phyloP scores from a whole-genome alignment of 2,797 vertebrate genomes.

The Triplophysa bombifrons region DNA sequence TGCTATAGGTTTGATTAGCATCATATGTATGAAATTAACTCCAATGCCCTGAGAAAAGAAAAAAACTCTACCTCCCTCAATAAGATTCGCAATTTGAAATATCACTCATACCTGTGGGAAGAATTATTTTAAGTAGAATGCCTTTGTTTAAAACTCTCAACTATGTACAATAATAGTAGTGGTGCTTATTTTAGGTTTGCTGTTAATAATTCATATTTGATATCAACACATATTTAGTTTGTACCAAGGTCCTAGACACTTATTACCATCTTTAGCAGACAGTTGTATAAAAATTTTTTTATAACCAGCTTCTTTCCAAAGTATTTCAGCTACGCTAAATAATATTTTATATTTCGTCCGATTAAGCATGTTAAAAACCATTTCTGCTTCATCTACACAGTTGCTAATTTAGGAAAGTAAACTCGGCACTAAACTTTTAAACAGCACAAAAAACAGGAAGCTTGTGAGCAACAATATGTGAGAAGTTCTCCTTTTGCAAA shows the following conservation, averaged over 20 bases:
- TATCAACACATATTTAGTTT: neutral
- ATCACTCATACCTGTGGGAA: neutral
- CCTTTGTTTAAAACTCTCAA: neutral
- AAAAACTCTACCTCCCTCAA: neutral
- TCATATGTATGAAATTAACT: neutral
- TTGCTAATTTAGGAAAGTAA: slow-evolving; percentile 33
- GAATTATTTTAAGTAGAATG: neutral
- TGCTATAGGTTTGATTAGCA: neutral
- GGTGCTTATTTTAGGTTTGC: neutral
- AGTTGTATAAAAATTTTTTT: too few relatives aligned
- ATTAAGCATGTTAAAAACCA: neutral
- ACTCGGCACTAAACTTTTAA: slow-evolving; percentile 5
- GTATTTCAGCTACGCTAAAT: neutral
- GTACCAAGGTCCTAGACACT: neutral
- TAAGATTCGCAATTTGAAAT: neutral
- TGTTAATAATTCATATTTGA: neutral
- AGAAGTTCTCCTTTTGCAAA: slow-evolving; percentile 26
- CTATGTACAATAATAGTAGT: neutral
- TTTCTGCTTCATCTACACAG: neutral
- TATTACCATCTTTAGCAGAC: neutral
- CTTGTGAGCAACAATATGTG: slow-evolving; percentile 14
- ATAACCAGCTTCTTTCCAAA: neutral
- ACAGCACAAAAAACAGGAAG: slow-evolving; percentile 39
- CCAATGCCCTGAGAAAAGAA: neutral
- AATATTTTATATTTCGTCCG: neutral